Conservation (phyloP, 2,888 invertebrate species). For the Synergus umbraculus region DNA sequence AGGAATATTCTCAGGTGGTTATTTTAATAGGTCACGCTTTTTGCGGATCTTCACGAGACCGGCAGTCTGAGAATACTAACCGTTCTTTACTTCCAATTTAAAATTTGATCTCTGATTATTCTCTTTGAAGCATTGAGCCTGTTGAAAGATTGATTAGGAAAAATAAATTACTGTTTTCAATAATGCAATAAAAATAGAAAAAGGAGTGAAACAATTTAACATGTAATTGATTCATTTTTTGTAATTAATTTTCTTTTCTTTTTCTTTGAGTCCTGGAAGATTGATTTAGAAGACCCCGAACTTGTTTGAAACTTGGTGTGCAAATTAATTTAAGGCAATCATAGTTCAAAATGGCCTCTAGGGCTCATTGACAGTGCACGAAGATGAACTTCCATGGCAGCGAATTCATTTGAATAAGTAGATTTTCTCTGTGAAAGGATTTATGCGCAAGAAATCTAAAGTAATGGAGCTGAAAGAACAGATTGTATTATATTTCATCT, state of each 20-base stretch:
- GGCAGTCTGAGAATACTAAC: background rate
- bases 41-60: background rate
- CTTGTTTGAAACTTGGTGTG: slow-evolving; percentile 27
- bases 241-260: background rate
- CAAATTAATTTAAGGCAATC: slow-evolving; percentile 20
- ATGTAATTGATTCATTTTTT: too few species aligned
- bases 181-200: too few species aligned
- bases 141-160: too few species aligned
- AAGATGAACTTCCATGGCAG: slow-evolving; percentile 44
- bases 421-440: slow-evolving; percentile 37
- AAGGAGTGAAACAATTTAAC: too few species aligned
- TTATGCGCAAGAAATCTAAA: background rate
- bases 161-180: too few species aligned
- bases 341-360: slow-evolving; percentile 15
- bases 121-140: background rate
- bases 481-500: background rate
- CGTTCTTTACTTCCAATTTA: background rate
- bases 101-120: background rate
- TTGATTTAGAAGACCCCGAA: background rate
- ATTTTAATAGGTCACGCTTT: background rate
- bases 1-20: background rate
- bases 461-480: slow-evolving; percentile 1
- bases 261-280: background rate
- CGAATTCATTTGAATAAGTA: slow-evolving; percentile 58
- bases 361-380: slow-evolving; percentile 28